Percentiles rank a stretch among this genome's conserved stretches.
These are phyloP conservation scores for Acanthurus tractus DNA, from an alignment of 2,797 vertebrate species.

Conservation along the genomic window DNA sequence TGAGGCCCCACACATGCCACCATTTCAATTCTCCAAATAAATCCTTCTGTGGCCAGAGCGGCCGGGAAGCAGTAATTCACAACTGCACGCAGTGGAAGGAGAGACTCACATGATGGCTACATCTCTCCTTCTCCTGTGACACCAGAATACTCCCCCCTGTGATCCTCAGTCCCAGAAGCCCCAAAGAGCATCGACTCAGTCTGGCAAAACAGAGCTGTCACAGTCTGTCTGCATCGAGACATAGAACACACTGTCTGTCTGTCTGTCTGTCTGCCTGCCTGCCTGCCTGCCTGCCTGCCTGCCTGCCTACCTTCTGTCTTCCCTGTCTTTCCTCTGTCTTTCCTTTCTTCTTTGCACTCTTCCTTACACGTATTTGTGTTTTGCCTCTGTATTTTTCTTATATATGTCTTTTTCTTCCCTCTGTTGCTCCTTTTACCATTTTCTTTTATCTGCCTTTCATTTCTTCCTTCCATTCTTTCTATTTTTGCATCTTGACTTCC, in stretches of 20 bases:
- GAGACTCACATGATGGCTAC: slow-evolving; percentile 62
- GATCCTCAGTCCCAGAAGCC: slow-evolving; percentile 63
- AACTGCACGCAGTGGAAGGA: slow-evolving; percentile 29
- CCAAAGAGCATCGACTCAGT: slow-evolving; percentile 58
- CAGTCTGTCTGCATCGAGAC: slow-evolving; percentile 42
- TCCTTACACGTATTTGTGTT: too few species aligned
- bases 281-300: slow-evolving; percentile 13
- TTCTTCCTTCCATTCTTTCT: not conserved
- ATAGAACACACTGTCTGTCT: slow-evolving; percentile 13
- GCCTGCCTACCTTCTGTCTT: not conserved
- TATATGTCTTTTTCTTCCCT: not conserved
- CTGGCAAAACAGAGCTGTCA: slow-evolving; percentile 75
- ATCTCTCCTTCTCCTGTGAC: slow-evolving; percentile 64
- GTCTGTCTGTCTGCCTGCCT: not conserved
- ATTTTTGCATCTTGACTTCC: not conserved
- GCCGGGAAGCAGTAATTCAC: slow-evolving; percentile 57
- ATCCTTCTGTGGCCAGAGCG: slow-evolving; percentile 54
- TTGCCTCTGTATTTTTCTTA: not conserved
- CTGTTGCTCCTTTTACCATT: too few species aligned
- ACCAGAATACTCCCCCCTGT: slow-evolving; percentile 59
- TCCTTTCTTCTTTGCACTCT: not conserved
- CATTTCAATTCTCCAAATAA: slow-evolving; percentile 67
- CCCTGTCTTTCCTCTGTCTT: not conserved
- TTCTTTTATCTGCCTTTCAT: not conserved
- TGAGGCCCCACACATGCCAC: slow-evolving; percentile 53